Conservation (phyloP, 2,797 vertebrate genomes). For the Leuciscus waleckii region DNA sequence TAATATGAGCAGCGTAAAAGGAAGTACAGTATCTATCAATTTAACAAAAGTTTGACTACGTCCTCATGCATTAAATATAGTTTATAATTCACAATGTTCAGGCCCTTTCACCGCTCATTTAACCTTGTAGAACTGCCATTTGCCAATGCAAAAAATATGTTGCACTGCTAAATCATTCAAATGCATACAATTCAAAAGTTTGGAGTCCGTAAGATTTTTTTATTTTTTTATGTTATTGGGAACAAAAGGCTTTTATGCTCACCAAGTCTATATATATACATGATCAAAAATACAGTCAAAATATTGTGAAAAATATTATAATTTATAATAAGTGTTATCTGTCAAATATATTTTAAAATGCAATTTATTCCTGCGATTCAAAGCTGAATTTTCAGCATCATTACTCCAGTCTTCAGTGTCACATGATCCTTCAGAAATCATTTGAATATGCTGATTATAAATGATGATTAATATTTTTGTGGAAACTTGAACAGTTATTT, state of each 20-base stretch:
- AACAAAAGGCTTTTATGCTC: background rate
- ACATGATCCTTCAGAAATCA: background rate
- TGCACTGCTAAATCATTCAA: background rate
- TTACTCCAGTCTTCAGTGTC: background rate
- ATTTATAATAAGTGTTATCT: background rate
- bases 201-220: background rate
- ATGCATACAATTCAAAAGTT: background rate
- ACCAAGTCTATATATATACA: background rate
- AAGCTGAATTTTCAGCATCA: background rate
- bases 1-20: background rate
- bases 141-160: background rate
- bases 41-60: background rate
- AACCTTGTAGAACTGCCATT: background rate
- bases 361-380: background rate
- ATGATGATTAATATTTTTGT: background rate
- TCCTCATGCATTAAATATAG: constrained; percentile 7
- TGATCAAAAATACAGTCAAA: background rate
- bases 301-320: background rate
- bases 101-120: background rate
- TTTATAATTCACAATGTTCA: background rate
- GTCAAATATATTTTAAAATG: background rate
- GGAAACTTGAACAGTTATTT: background rate
- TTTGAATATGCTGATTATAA: background rate
- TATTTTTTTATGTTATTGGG: background rate
- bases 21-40: background rate